Evolutionary conservation across 2,888 invertebrate species (phyloP).

Genomic region (Mesochorus sp.): DNA sequence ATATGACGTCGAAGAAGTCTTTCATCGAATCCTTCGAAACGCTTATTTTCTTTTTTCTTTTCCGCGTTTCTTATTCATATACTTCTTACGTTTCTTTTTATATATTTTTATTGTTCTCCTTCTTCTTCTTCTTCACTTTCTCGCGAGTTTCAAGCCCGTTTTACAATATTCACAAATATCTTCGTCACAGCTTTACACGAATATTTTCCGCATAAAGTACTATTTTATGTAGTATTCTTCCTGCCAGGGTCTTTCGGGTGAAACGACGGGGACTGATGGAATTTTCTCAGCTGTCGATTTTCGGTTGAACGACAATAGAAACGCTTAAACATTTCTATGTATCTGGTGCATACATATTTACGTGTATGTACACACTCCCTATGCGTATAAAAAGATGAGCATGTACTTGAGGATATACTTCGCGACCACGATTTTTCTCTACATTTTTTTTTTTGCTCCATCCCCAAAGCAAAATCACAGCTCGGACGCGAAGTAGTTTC

Average conservation of each 20-base stretch:
- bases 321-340: constrained; percentile 53
- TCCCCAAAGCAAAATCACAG: constrained; percentile 24
- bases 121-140: constrained; percentile 53
- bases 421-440: constrained; percentile 32
- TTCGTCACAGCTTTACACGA: constrained; percentile 40
- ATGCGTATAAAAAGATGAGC: not conserved
- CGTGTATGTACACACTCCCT: not conserved
- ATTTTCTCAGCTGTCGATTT: constrained; percentile 66
- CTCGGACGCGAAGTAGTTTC: constrained; percentile 27
- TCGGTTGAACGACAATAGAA: constrained; percentile 49
- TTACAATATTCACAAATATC: constrained; percentile 45
- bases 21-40: constrained; percentile 65
- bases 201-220: constrained; percentile 28
- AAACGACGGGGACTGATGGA: constrained; percentile 26
- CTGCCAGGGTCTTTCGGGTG: not conserved
- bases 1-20: constrained; percentile 69
- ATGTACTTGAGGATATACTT: constrained; percentile 6
- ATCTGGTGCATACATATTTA: not conserved
- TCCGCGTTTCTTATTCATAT: too few relatives aligned
- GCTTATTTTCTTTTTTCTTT: constrained; percentile 48
- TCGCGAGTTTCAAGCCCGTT: not conserved
- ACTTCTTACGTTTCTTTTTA: too few relatives aligned
- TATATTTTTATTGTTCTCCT: too few relatives aligned
- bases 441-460: constrained; percentile 14
- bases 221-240: constrained; percentile 46